phyloP scores from a whole-genome alignment of 1,140 invertebrate species.

The Drosophila malerkotliana region DNA sequence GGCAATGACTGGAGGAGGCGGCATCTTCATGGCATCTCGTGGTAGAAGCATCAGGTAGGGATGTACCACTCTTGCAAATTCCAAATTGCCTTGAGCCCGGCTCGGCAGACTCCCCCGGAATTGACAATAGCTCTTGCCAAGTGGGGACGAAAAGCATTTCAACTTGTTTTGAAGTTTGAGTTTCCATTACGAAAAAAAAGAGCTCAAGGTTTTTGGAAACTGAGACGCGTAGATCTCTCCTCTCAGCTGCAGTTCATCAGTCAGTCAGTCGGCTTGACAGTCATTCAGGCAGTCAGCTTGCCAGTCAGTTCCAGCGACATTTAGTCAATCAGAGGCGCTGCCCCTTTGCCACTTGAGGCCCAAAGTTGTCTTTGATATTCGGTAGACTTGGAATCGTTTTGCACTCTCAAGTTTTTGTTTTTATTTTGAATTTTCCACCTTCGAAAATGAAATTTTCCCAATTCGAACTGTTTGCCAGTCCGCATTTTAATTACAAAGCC shows the following conservation, averaged over 20 bases:
- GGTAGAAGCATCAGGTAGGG: constrained; percentile 56
- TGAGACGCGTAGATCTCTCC: constrained; percentile 4
- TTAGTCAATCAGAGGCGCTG: constrained; percentile 45
- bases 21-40: constrained; percentile 29
- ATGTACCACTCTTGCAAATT: constrained; percentile 21
- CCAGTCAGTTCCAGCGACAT: constrained; percentile 36
- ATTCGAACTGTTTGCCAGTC: constrained; percentile 21
- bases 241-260: constrained; percentile 62
- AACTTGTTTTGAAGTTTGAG: constrained; percentile 60
- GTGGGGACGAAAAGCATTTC: not conserved
- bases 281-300: constrained; percentile 21
- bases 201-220: constrained; percentile 20
- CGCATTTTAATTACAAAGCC: constrained; percentile 69
- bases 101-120: constrained; percentile 21
- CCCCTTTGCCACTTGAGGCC: constrained; percentile 30
- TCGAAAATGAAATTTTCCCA: not conserved
- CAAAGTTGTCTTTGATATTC: constrained; percentile 52
- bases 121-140: constrained; percentile 30
- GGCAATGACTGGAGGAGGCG: constrained; percentile 44
- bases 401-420: not conserved
- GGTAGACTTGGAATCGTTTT: constrained; percentile 17
- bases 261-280: constrained; percentile 4
- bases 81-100: constrained; percentile 40
- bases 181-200: constrained; percentile 14
- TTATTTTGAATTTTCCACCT: not conserved